Evolutionary conservation across 2,113 vertebrate genomes (phyloP).

Genomic region (Nannospalax galili): DNA sequence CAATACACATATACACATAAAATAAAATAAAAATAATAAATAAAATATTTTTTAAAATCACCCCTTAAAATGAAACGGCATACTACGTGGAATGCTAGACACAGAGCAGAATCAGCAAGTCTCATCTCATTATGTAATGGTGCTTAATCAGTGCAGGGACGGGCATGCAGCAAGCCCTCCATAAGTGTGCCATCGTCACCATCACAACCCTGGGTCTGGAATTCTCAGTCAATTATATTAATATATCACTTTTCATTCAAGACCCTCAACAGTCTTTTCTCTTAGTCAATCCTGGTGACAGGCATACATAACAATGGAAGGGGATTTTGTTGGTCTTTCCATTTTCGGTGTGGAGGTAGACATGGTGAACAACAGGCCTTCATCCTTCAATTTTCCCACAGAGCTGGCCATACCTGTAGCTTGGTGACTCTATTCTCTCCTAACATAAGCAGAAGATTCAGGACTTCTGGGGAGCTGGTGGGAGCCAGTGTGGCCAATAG

Average conservation of each 20-base stretch:
- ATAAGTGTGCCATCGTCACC: not conserved
- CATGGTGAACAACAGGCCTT: not conserved
- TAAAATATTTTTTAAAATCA: too few relatives aligned
- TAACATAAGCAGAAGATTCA: not conserved
- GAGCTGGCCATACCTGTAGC: not conserved
- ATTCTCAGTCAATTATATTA: not conserved
- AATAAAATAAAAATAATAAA: too few relatives aligned
- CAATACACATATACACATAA: too few relatives aligned
- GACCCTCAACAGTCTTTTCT: conserved; percentile 5
- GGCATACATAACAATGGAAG: not conserved
- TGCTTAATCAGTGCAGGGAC: not conserved
- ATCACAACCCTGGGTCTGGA: not conserved
- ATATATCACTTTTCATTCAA: not conserved
- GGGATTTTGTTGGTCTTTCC: not conserved
- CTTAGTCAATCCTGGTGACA: not conserved
- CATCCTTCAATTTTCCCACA: not conserved
- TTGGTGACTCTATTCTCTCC: not conserved
- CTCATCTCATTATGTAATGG: accelerated
- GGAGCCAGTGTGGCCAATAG: not conserved
- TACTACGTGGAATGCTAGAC: not conserved
- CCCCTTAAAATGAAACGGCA: not conserved
- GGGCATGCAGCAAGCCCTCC: not conserved
- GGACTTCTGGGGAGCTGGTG: not conserved
- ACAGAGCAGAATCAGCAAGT: accelerated
- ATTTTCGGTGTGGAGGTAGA: not conserved